Conservation (phyloP, 2,888 invertebrate species). For the Orgyia antiqua region DNA sequence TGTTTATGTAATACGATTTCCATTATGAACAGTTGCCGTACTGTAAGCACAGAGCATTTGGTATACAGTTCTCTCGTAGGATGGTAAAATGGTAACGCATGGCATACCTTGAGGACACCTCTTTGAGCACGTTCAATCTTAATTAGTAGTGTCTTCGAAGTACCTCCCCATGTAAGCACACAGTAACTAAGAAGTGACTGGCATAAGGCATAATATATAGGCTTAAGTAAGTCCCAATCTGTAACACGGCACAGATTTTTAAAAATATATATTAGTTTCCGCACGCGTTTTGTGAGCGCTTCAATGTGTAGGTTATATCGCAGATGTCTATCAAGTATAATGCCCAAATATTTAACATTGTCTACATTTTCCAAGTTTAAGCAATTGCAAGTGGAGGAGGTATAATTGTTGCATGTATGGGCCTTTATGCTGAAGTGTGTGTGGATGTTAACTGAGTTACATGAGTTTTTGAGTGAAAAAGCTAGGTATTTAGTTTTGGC, state of each 20-base stretch:
- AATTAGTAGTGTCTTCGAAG: background rate
- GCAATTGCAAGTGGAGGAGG: background rate
- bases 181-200: slow-evolving; percentile 2
- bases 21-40: no score
- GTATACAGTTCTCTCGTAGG: background rate
- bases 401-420: no score
- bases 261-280: slow-evolving; percentile 1
- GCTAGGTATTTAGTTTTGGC: no score
- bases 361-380: background rate
- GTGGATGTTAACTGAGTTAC: no score
- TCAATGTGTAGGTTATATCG: no score
- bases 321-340: no score
- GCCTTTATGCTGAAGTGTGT: no score
- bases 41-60: no score
- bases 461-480: no score
- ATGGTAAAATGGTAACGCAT: background rate
- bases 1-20: no score
- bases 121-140: background rate
- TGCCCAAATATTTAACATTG: no score
- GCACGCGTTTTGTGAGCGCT: background rate
- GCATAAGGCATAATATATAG: slow-evolving; percentile 1
- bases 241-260: slow-evolving; percentile 3
- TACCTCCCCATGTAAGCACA: background rate
- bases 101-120: background rate
- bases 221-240: background rate